These are phyloP conservation scores for Megaceryle maxima DNA, from an alignment of 2,113 vertebrate genomes.

Conservation along the genomic window DNA sequence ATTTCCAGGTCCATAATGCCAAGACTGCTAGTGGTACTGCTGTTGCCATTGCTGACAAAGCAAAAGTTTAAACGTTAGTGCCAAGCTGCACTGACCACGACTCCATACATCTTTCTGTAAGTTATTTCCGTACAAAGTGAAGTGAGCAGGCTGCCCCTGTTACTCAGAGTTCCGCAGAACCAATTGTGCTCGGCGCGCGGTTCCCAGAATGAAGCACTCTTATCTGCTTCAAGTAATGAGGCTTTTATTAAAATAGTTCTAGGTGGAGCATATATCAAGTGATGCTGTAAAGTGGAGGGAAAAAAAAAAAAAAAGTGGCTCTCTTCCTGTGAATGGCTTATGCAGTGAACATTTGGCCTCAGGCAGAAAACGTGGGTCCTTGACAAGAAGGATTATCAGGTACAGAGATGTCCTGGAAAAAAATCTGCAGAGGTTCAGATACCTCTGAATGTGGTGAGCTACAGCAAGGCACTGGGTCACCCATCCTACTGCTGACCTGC, in stretches of 20 bases:
- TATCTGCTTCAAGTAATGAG: not conserved
- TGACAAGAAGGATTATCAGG: not conserved
- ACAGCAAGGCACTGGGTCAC: not conserved
- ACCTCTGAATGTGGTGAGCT: not conserved
- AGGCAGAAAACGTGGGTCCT: not conserved
- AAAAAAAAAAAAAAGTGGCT: not conserved
- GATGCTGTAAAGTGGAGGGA: not conserved
- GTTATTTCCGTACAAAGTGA: not conserved
- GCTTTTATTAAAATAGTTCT: not conserved
- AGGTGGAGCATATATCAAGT: not conserved
- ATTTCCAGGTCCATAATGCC: slow-evolving; percentile 90
- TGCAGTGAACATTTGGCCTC: not conserved
- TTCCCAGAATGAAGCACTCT: not conserved
- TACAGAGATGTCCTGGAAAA: not conserved
- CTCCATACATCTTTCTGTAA: slow-evolving; percentile 2
- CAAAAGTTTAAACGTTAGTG: slow-evolving; percentile 82
- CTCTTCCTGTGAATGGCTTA: not conserved
- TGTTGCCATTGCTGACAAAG: slow-evolving; percentile 92
- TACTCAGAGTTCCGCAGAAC: not conserved
- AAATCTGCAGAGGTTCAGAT: not conserved
- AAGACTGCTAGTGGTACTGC: slow-evolving; percentile 91
- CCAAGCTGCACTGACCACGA: slow-evolving; percentile 48
- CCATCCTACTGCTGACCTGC: not conserved
- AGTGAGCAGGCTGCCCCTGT: not conserved
- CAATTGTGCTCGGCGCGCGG: not conserved